Percentiles rank a stretch among this genome's conserved stretches.
Conservation (phyloP, 2,888 invertebrate genomes). For the Trichacis sp. region DNA sequence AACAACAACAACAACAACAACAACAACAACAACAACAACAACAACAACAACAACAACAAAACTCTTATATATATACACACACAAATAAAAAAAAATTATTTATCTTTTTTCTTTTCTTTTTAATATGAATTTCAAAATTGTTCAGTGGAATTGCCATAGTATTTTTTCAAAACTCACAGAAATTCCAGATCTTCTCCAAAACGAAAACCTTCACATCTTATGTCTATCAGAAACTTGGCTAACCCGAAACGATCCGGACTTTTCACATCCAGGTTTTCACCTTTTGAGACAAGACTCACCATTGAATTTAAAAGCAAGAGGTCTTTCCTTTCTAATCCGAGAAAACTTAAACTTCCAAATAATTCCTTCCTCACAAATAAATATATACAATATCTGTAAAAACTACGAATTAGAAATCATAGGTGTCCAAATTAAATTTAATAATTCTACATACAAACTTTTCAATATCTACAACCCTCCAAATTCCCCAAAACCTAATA, state of each 20-base stretch:
- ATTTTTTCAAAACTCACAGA: background rate
- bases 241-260: background rate
- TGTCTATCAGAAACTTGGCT: background rate
- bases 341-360: background rate
- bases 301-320: background rate
- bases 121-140: background rate
- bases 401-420: background rate
- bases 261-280: background rate
- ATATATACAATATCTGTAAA: background rate
- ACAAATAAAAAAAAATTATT: too few relatives aligned
- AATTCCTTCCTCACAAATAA: background rate
- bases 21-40: too few relatives aligned
- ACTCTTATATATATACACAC: too few relatives aligned
- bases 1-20: too few relatives aligned
- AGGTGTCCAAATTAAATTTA: background rate
- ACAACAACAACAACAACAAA: too few relatives aligned
- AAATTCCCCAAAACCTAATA: too few relatives aligned
- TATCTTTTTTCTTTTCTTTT: too few relatives aligned
- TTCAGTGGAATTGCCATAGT: background rate
- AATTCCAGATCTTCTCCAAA: background rate
- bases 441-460: too few relatives aligned
- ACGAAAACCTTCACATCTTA: background rate
- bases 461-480: too few relatives aligned
- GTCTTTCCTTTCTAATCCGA: background rate
- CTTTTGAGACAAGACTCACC: background rate